These are phyloP conservation scores for Macrotis lagotis DNA, from an alignment of 2,113 vertebrate genomes.

Conservation along the genomic window DNA sequence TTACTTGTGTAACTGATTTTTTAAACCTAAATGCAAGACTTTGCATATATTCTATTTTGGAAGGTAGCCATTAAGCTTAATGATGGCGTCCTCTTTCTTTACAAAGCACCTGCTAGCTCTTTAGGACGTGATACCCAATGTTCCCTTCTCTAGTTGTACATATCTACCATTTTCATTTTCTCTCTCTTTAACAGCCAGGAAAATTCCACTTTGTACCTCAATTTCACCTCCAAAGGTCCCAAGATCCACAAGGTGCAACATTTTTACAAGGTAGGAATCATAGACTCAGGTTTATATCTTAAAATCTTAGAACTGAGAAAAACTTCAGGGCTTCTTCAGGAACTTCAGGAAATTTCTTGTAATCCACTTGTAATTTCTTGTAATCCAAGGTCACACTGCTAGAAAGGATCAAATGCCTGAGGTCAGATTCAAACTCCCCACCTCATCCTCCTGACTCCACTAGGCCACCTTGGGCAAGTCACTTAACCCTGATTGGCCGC, in stretches of 20 bases:
- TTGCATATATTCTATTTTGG: background rate
- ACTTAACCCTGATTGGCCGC: too few relatives aligned
- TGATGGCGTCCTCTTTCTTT: background rate
- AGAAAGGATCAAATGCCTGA: too few relatives aligned
- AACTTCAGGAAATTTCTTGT: too few relatives aligned
- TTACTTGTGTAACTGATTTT: background rate
- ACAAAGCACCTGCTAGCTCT: background rate
- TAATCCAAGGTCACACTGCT: background rate
- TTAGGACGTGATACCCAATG: background rate
- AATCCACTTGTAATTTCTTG: too few relatives aligned
- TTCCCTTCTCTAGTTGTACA: too few relatives aligned
- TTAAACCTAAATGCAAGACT: background rate
- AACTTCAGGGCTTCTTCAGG: too few relatives aligned
- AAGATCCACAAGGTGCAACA: slow-evolving; percentile 57
- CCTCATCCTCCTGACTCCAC: too few relatives aligned
- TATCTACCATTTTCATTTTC: background rate
- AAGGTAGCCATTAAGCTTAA: background rate
- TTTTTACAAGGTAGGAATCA: slow-evolving; percentile 70
- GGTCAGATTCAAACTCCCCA: too few relatives aligned
- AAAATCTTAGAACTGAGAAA: fast-evolving
- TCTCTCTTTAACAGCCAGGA: slow-evolving; percentile 61
- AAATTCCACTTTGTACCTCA: slow-evolving; percentile 65
- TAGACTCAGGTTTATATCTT: background rate
- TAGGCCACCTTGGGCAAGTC: too few relatives aligned
- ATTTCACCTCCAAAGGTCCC: slow-evolving; percentile 58